Conservation (phyloP, 2,888 invertebrate genomes). For the Troides aeacus region DNA sequence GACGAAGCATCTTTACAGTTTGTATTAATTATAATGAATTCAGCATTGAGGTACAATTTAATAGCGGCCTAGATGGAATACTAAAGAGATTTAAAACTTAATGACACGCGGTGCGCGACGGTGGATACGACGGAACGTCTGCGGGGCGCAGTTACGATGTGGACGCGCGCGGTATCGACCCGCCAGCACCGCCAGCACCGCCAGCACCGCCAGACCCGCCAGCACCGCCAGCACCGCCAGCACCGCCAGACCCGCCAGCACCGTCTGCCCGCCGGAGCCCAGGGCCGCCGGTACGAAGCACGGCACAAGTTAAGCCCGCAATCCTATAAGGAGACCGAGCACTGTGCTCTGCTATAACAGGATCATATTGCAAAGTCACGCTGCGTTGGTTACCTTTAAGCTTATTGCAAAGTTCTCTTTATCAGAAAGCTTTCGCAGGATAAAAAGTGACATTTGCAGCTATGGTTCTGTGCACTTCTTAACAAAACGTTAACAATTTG, state of each 20-base stretch:
- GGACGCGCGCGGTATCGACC: slow-evolving; percentile 10
- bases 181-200: slow-evolving; percentile 3
- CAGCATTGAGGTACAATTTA: too few relatives aligned
- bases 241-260: too few relatives aligned
- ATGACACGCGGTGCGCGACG: not conserved
- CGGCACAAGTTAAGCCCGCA: not conserved
- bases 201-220: slow-evolving; percentile 16
- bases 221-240: too few relatives aligned
- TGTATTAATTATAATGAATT: too few relatives aligned
- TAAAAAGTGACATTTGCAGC: not conserved
- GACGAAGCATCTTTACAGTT: too few relatives aligned
- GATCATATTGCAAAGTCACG: not conserved
- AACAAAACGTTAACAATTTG: too few relatives aligned
- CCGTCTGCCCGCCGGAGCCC: too few relatives aligned
- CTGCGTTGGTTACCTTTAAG: not conserved
- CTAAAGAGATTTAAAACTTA: slow-evolving; percentile 3
- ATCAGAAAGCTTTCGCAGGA: not conserved
- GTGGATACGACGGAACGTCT: slow-evolving; percentile 19
- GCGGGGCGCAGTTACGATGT: slow-evolving; percentile 11
- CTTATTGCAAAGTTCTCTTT: not conserved
- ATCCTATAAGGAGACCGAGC: not conserved
- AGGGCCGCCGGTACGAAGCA: too few relatives aligned
- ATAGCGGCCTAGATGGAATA: not conserved
- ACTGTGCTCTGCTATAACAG: not conserved
- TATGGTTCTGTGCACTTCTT: too few relatives aligned